Base-by-base conservation (phyloP, 2,888 invertebrate genomes). In the Aphrophora alni region DNA sequence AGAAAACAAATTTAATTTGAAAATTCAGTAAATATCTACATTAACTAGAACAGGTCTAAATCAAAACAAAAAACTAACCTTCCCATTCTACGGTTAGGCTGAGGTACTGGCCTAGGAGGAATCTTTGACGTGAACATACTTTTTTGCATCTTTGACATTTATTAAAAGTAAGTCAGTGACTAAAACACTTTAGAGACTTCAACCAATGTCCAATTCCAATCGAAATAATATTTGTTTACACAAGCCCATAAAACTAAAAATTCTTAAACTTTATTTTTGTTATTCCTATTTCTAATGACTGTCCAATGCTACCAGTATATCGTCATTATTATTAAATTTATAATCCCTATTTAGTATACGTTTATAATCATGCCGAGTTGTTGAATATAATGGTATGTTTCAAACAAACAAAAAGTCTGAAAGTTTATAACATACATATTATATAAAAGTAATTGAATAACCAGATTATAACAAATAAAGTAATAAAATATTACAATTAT, bases 101-200 rank as follows among this genome's bases (percentile, higher is more conserved):
- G 87, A 71, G 83, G 70, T 89, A 27, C 90, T 91, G 85, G 88
- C 89, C 88, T 88, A 76, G 93, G 93, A 84, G 93, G 94, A 84
- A 94, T 88, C 87, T 92, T 93, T 83, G 91, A 92, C 87, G 93
- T 93, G 86, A 93, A 88, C 82, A 94, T 90, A 86, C 90, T 91
- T 87, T 93, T 93, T 87, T 94, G 94, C 85, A 94, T 90, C 81
- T 91, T 91, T 79, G 94, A 94, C 94, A 94, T 94, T 5, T n/a
- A 21, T 21, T 59, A 5, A 59, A 59, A 59, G 12, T 44, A 44
- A 44, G 3, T 14, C 44, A 44, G 21, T 5, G 4, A 59, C 59
- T 21, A 44, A 33, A 14, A 59, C 59, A 59, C n/a, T 59, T 8
- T 5, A 33, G 8, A 33, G 5, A 33, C 33, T 33, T 33, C 33